phyloP scores from a whole-genome alignment of 2,113 vertebrate species.

The Aldabrachelys gigantea region DNA sequence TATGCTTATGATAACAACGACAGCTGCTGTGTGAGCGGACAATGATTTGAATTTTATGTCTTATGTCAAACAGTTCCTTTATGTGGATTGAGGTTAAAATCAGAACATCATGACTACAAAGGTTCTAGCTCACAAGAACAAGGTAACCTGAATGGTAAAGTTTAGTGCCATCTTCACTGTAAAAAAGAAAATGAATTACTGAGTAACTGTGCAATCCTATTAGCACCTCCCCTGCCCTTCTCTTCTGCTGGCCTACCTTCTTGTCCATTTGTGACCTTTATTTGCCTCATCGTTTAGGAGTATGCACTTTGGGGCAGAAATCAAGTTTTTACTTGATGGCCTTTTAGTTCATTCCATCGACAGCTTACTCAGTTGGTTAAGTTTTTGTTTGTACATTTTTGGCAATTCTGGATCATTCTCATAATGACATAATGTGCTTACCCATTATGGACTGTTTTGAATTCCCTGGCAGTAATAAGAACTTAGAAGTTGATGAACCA shows the following conservation, averaged over 20 bases:
- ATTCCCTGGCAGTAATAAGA: background rate
- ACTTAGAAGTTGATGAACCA: background rate
- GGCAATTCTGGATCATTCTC: background rate
- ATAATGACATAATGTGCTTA: background rate
- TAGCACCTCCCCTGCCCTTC: background rate
- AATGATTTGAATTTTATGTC: fast-evolving
- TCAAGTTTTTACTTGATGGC: background rate
- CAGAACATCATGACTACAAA: background rate
- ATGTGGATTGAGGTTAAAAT: background rate
- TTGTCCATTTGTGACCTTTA: background rate
- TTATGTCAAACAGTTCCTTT: background rate
- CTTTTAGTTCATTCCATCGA: background rate
- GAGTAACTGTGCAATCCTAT: background rate
- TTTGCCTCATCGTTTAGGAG: background rate
- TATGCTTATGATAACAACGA: no score
- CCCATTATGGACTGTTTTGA: background rate
- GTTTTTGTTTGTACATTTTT: background rate
- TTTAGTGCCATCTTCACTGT: background rate
- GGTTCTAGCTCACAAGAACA: background rate
- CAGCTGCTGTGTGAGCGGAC: fast-evolving
- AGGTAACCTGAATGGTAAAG: background rate
- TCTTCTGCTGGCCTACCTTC: background rate
- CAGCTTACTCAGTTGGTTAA: background rate
- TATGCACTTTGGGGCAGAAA: background rate
- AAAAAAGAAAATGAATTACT: background rate